Evolutionary conservation across 2,888 invertebrate species (phyloP), one percentile per base, ranked within the genome.

Genomic region (Cosmia pyralina): DNA sequence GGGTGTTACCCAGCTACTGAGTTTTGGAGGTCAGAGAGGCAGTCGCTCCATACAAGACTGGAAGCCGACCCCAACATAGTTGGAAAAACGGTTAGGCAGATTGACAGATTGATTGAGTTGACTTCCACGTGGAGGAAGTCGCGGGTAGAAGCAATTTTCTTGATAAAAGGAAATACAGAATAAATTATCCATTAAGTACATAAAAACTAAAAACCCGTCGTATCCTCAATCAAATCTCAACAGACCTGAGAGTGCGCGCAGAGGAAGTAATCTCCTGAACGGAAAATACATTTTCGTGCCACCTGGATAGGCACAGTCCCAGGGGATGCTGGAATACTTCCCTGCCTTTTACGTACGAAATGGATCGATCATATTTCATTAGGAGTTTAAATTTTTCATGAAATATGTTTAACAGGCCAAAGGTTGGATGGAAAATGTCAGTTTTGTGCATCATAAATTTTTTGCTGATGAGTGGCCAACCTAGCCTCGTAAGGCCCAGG

Each of bases 261-360:
- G 53, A 72, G 77, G 79, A 81, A 71, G 66, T n/a, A 55, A 68
- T 59, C 69, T 65, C 55, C 52, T 70, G 57, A 66, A 69, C 69
- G 62, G 64, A 64, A 67, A 81, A 79, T 82, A 73, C 68, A 79
- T 79, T 82, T 81, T 64, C 72, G 70, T 77, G 17, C 69, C 48
- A 73, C 58, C 46, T 60, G 53, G 50, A 41, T 44, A 60, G 48
- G 17, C 55, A 48, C 0, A 48, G 41, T 1, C 82, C 78, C 80
- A 34, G n/a, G 80, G 78, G 78, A 81, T 13, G 22, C 10, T 55
- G 28, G 46, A 46, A 64, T 66, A 69, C 59, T 67, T 74, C 28
- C 62, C 44, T 6, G 34, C 63, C 55, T 50, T 53, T 79, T 58
- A 69, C n/a, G n/a, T 13, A 48, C 19, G 46, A 57, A 80, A 66